Conservation (phyloP, 2,888 invertebrate species). For the Eumerus sabulonum region DNA sequence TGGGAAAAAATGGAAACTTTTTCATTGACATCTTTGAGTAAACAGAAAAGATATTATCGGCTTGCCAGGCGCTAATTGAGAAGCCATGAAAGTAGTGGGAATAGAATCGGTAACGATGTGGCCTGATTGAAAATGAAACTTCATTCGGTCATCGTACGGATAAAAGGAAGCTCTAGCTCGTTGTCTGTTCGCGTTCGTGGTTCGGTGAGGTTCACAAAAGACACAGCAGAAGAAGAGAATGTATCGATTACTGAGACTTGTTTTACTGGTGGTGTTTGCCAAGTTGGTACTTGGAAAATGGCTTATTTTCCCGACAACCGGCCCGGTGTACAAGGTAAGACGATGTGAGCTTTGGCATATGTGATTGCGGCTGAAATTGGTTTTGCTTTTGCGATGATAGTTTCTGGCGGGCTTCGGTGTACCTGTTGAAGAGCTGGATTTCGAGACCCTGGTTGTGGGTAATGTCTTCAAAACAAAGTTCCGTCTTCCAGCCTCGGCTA, state of each 20-base stretch:
- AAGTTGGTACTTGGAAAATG: constrained; percentile 3
- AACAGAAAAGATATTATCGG: background rate
- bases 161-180: background rate
- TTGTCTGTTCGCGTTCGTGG: constrained; percentile 23
- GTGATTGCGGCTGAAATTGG: too few relatives aligned
- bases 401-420: constrained; percentile 60
- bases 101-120: background rate
- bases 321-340: constrained; percentile 24
- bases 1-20: background rate
- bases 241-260: background rate
- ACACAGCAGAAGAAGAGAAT: constrained; percentile 7
- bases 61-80: constrained; percentile 20
- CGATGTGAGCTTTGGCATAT: background rate
- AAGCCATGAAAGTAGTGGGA: constrained; percentile 26
- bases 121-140: constrained; percentile 14
- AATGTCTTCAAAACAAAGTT: constrained; percentile 43
- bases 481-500: constrained; percentile 36
- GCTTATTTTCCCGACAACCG: constrained; percentile 34
- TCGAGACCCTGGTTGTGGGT: constrained; percentile 42
- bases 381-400: constrained; percentile 1
- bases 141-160: background rate
- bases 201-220: constrained; percentile 10
- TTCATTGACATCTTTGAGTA: background rate
- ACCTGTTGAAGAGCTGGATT: constrained; percentile 39
- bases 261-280: background rate